Percentiles rank a stretch among this genome's conserved stretches.
phyloP scores from a whole-genome alignment of 1,140 invertebrate species.

The Formica exsecta region DNA sequence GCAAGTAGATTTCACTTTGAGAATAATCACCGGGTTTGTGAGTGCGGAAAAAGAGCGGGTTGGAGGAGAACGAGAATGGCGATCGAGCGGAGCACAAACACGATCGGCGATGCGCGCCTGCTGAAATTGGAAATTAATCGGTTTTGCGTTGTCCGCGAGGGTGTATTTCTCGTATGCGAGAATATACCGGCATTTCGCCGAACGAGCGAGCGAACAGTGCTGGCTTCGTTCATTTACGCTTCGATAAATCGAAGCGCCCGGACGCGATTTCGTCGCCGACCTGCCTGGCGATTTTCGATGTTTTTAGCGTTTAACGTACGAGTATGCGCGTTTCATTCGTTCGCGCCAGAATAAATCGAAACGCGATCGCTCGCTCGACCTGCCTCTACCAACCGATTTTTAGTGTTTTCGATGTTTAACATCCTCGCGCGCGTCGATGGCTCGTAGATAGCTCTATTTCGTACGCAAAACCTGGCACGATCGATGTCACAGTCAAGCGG shows the following conservation, averaged over 20 bases:
- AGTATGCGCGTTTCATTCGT: slow-evolving; percentile 48
- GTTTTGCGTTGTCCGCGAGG: slow-evolving; percentile 59
- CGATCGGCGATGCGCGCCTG: slow-evolving; percentile 59
- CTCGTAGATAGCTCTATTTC: slow-evolving; percentile 59
- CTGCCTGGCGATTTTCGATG: slow-evolving; percentile 56
- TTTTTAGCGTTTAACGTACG: slow-evolving; percentile 56
- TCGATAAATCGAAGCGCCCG: slow-evolving; percentile 48
- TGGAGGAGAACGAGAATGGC: slow-evolving; percentile 13
- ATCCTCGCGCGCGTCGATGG: slow-evolving; percentile 44
- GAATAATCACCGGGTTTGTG: slow-evolving; percentile 32
- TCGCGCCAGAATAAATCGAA: slow-evolving; percentile 55
- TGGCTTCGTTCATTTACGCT: slow-evolving; percentile 58
- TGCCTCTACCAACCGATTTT: slow-evolving; percentile 39
- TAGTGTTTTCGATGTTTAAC: slow-evolving; percentile 55
- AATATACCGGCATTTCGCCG: slow-evolving; percentile 41
- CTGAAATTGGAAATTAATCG: slow-evolving; percentile 66
- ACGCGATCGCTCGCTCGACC: slow-evolving; percentile 35
- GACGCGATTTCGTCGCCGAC: slow-evolving; percentile 62
- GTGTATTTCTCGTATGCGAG: slow-evolving; percentile 28
- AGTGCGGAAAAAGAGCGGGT: slow-evolving; percentile 31
- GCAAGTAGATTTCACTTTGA: slow-evolving; percentile 56
- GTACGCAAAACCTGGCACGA: slow-evolving; percentile 34
- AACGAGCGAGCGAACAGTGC: slow-evolving; percentile 20
- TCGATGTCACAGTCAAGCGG: slow-evolving; percentile 48
- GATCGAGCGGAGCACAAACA: slow-evolving; percentile 49